These are phyloP conservation scores for Siniperca scherzeri DNA, from an alignment of 2,797 vertebrate genomes.

Conservation along the genomic window DNA sequence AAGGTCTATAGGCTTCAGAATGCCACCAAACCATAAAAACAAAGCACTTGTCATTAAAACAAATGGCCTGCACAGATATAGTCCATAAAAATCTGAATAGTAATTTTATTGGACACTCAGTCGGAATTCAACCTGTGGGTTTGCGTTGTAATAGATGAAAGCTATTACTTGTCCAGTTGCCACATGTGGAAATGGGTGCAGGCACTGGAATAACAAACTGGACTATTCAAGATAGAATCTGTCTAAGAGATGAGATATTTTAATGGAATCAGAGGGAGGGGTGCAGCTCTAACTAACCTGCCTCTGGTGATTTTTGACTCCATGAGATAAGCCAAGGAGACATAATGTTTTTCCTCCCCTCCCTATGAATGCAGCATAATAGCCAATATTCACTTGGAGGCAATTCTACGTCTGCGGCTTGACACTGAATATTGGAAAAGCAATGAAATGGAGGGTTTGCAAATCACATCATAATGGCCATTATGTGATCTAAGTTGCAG, in stretches of 20 bases:
- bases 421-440: conserved; percentile 73
- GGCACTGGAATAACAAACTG: conserved; percentile 51
- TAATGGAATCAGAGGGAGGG: conserved; percentile 61
- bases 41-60: conserved; percentile 69
- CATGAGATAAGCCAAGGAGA: conserved; percentile 72
- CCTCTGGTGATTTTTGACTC: conserved; percentile 67
- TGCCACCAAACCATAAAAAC: conserved; percentile 59
- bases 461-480: conserved; percentile 66
- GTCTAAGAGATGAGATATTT: conserved; percentile 59
- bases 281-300: conserved; percentile 62
- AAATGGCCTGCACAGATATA: conserved; percentile 67
- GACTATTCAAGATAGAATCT: conserved; percentile 51
- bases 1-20: conserved; percentile 54
- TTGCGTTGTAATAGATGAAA: conserved; percentile 52
- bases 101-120: conserved; percentile 62
- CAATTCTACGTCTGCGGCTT: conserved; percentile 59
- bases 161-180: conserved; percentile 43
- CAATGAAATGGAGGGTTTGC: conserved; percentile 71
- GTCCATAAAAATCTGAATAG: conserved; percentile 69
- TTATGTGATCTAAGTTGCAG: conserved; percentile 62
- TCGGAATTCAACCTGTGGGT: conserved; percentile 65
- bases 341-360: conserved; percentile 66
- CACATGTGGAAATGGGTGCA: conserved; percentile 56
- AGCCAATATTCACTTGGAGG: conserved; percentile 68
- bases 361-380: conserved; percentile 52